These are phyloP conservation scores for Eretmocerus hayati DNA, from an alignment of 2,888 invertebrate genomes.

Conservation along the genomic window DNA sequence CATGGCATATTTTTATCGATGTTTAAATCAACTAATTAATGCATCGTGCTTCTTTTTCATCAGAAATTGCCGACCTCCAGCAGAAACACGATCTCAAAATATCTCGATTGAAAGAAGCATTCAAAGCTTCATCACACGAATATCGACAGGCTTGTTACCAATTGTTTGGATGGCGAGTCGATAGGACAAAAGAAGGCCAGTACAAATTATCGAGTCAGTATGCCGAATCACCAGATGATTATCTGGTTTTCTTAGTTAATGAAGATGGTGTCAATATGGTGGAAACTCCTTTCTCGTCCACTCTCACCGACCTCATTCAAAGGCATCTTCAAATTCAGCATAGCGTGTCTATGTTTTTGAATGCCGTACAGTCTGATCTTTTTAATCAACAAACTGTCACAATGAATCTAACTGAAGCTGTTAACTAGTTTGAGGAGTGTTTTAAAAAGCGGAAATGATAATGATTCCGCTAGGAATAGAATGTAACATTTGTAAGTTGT, in stretches of 20 bases:
- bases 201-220: slow-evolving; percentile 79
- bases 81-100: slow-evolving; percentile 42
- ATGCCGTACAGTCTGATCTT: slow-evolving; percentile 75
- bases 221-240: slow-evolving; percentile 77
- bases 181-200: slow-evolving; percentile 53
- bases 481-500: too few species aligned
- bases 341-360: slow-evolving; percentile 83
- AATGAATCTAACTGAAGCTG: too few species aligned
- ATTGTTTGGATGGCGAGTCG: slow-evolving; percentile 82
- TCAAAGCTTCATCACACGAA: slow-evolving; percentile 76
- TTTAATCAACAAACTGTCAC: slow-evolving; percentile 68
- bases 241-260: slow-evolving; percentile 68
- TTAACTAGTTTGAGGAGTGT: too few species aligned
- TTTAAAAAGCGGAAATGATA: too few species aligned
- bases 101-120: slow-evolving; percentile 68
- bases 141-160: slow-evolving; percentile 83
- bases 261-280: slow-evolving; percentile 75
- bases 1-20: too few species aligned
- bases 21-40: not conserved
- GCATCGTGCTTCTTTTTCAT: too few species aligned
- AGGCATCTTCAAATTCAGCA: slow-evolving; percentile 70
- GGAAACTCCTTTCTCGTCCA: slow-evolving; percentile 74
- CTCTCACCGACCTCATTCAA: slow-evolving; percentile 66
- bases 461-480: too few species aligned
- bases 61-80: slow-evolving; percentile 42